These are phyloP conservation scores for Datnioides undecimradiatus DNA, from an alignment of 2,113 vertebrate genomes.

Conservation along the genomic window DNA sequence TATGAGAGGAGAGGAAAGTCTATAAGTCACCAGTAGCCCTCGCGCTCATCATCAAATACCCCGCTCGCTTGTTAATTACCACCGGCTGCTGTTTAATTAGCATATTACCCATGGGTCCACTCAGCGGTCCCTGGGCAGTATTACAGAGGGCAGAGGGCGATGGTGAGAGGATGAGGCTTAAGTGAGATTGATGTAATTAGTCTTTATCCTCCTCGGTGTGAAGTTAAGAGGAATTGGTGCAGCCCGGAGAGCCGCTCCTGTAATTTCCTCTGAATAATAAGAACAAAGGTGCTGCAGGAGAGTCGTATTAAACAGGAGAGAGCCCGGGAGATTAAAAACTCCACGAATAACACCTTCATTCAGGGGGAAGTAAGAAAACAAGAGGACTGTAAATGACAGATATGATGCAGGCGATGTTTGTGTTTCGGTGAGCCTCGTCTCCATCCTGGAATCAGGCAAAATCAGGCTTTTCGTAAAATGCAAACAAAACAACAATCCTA, in stretches of 20 bases:
- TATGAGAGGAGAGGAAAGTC: neutral
- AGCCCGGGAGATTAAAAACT: neutral
- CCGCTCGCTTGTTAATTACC: slow-evolving; percentile 59
- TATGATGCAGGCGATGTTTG: neutral
- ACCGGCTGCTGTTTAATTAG: slow-evolving; percentile 55
- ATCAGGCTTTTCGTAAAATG: too few relatives aligned
- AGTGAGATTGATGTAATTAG: slow-evolving; percentile 67
- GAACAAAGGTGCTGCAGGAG: neutral
- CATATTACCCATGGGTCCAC: slow-evolving; percentile 41
- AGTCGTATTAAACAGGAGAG: neutral
- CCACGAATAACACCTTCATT: neutral
- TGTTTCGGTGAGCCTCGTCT: neutral
- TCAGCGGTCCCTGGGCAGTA: slow-evolving; percentile 23
- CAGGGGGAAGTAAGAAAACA: neutral
- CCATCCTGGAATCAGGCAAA: neutral
- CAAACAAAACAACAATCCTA: too few relatives aligned
- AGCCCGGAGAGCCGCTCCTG: slow-evolving; percentile 11
- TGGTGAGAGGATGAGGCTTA: slow-evolving; percentile 37
- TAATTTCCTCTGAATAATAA: slow-evolving; percentile 41
- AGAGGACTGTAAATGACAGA: neutral
- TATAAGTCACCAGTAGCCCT: slow-evolving; percentile 26
- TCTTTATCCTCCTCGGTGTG: slow-evolving; percentile 32
- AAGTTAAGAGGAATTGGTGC: slow-evolving; percentile 32
- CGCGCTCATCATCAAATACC: slow-evolving; percentile 51
- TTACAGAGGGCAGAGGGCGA: slow-evolving; percentile 48